Conservation (phyloP, 2,888 invertebrate species). For the Cataglyphis rosenhaueri region DNA sequence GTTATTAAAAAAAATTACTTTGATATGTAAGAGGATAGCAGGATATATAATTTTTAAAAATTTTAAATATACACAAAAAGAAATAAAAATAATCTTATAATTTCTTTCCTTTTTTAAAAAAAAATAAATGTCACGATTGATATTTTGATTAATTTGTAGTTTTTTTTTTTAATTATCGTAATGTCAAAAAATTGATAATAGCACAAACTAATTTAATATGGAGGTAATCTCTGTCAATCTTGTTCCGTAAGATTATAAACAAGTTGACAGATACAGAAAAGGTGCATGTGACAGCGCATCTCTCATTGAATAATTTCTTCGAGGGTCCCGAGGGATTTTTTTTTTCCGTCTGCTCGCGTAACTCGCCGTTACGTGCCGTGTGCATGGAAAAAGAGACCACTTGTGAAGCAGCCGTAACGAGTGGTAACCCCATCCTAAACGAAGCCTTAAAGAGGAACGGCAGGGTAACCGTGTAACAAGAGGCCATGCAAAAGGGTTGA, state of each 20-base stretch:
- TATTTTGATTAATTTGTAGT: not conserved
- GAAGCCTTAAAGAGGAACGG: conserved; percentile 79
- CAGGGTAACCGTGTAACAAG: conserved; percentile 78
- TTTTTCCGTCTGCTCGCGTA: conserved; percentile 62
- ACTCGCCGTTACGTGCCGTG: conserved; percentile 49
- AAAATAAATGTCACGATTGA: not conserved
- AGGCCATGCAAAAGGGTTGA: conserved; percentile 75
- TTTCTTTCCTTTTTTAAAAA: not conserved
- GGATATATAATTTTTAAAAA: not conserved
- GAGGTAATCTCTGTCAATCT: too few relatives aligned
- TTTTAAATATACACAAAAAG: not conserved
- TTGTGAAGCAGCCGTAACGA: conserved; percentile 78
- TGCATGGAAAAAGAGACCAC: conserved; percentile 66
- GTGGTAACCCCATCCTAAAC: conserved; percentile 80
- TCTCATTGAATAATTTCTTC: conserved; percentile 14
- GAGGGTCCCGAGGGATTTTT: conserved; percentile 1
- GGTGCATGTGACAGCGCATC: not conserved
- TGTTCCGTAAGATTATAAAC: not conserved
- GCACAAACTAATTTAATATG: not conserved
- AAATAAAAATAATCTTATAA: not conserved
- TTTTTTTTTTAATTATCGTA: not conserved
- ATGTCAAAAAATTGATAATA: not conserved
- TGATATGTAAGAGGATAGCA: not conserved
- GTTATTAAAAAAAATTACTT: too few relatives aligned
- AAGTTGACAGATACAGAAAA: not conserved